A percentile compares a stretch with the other conserved stretches of the same genome.
Conservation (phyloP, 1,140 invertebrate genomes). For the Diorhabda elongata region DNA sequence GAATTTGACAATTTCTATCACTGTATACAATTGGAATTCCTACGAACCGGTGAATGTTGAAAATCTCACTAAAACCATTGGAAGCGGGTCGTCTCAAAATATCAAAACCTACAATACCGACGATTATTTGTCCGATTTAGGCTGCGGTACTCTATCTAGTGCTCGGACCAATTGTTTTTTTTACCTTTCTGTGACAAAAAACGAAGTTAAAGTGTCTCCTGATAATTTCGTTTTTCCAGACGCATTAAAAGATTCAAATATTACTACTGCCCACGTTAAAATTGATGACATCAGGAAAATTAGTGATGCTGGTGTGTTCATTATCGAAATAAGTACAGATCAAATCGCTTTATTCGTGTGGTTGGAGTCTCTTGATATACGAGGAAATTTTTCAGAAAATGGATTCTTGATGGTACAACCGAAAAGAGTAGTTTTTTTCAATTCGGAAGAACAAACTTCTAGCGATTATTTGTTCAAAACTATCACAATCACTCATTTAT, state of each 20-base stretch:
- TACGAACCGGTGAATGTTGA: conserved; percentile 13
- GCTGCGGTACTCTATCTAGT: conserved; percentile 16
- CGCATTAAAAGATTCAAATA: conserved; percentile 24
- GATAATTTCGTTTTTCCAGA: conserved; percentile 31
- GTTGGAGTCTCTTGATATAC: conserved; percentile 24
- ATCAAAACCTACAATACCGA: conserved; percentile 22
- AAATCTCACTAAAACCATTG: conserved; percentile 4
- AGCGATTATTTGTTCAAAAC: conserved; percentile 17
- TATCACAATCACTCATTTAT: conserved; percentile 28
- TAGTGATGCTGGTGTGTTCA: conserved; percentile 16
- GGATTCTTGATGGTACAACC: conserved; percentile 26
- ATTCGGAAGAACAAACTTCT: conserved; percentile 18
- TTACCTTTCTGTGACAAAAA: conserved; percentile 22
- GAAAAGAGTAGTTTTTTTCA: conserved; percentile 25
- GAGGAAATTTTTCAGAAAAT: conserved; percentile 31
- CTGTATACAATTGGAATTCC: conserved; percentile 30
- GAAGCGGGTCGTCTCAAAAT: conserved; percentile 20
- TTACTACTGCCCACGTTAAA: conserved; percentile 17
- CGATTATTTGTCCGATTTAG: conserved; percentile 16
- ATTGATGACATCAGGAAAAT: conserved; percentile 13
- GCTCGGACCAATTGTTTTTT: conserved; percentile 30
- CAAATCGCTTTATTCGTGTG: conserved; percentile 32
- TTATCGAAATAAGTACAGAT: conserved; percentile 22
- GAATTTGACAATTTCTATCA: conserved; percentile 23
- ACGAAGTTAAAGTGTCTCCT: conserved; percentile 23